Conservation (phyloP, 2,113 vertebrate species). For the Hippocampus zosterae region DNA sequence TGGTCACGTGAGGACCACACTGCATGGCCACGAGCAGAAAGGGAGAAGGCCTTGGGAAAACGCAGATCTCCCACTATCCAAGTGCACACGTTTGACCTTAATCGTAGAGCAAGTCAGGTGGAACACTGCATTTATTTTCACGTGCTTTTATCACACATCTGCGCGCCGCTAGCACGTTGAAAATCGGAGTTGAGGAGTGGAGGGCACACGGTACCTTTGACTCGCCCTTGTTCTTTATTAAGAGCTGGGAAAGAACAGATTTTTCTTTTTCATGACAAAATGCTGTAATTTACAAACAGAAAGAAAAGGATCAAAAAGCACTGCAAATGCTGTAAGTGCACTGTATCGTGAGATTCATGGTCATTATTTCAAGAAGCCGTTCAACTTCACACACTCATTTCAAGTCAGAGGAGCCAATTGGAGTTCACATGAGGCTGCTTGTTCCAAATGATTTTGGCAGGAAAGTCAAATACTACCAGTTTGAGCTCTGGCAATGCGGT, state of each 20-base stretch:
- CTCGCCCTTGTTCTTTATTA: constrained; percentile 67
- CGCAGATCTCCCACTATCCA: constrained; percentile 33
- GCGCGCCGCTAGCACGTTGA: constrained; percentile 29
- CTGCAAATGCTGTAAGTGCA: neutral
- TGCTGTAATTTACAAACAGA: constrained; percentile 63
- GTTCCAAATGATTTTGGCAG: constrained; percentile 45
- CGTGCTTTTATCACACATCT: constrained; percentile 49
- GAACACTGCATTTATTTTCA: constrained; percentile 34
- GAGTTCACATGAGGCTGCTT: constrained; percentile 44
- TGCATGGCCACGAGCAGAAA: constrained; percentile 44
- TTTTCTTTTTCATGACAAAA: constrained; percentile 69
- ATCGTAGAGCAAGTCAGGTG: constrained; percentile 57
- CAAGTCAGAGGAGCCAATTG: constrained; percentile 56
- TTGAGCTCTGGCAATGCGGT: constrained; percentile 15
- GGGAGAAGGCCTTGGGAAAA: constrained; percentile 45
- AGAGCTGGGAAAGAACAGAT: constrained; percentile 66
- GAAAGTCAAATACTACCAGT: constrained; percentile 43
- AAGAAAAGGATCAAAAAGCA: neutral
- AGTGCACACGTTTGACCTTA: constrained; percentile 24
- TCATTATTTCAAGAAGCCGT: neutral
- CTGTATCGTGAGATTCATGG: neutral
- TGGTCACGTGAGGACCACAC: constrained; percentile 74
- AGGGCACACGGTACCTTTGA: constrained; percentile 40
- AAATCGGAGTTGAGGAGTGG: constrained; percentile 20
- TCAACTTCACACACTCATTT: constrained; percentile 46